Base-by-base conservation (phyloP, 2,888 invertebrate genomes). In the Nemotelus pantherinus region DNA sequence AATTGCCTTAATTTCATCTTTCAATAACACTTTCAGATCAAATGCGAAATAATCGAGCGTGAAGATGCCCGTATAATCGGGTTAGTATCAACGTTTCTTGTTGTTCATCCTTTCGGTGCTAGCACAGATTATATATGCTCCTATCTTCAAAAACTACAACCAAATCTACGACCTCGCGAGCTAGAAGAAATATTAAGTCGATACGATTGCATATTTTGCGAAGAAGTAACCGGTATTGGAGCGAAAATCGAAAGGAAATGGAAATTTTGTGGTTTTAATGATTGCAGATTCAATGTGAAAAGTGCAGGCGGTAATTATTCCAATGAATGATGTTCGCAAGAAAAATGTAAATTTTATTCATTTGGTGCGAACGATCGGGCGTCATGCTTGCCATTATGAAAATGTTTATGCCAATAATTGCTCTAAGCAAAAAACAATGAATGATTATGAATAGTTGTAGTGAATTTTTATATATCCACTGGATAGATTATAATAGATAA, bases 61-160 rank as follows among this genome's bases (percentile, higher is more conserved):
- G 82, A 82, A 77, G 92, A 93, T 85, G 95, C 94, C 0, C 92
- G 92, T 85, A 89, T 95, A n/a, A 92, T 95, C 81, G 94, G 95
- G 78, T 89, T 98, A 77, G 93, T 96, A 83, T 94, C 97, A 3
- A 94, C 96, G 5, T 98, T 96, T 88, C 90, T 98, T 75, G 84
- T 87, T 48, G 94, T 98, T 57, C 97, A 98, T 88, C 98, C 97
- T 0, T 94, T 94, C 84, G 98, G 98, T 67, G 96, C 97, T 2
- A 94, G 94, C 78, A 90, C 95, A 2, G 96, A 95, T 85, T 95
- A 95, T 87, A 93, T 98, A 80, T 95, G 95, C 90, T 95, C 95
- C 6, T 98, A 97, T 87, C 91, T 98, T 43, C 94, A 94, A 83
- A 94, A 94, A 84, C 88, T 95, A 81, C 93, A 94, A 82, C 89